These are phyloP conservation scores for Lomographa bimaculata DNA, from an alignment of 2,888 invertebrate species.

Conservation along the genomic window DNA sequence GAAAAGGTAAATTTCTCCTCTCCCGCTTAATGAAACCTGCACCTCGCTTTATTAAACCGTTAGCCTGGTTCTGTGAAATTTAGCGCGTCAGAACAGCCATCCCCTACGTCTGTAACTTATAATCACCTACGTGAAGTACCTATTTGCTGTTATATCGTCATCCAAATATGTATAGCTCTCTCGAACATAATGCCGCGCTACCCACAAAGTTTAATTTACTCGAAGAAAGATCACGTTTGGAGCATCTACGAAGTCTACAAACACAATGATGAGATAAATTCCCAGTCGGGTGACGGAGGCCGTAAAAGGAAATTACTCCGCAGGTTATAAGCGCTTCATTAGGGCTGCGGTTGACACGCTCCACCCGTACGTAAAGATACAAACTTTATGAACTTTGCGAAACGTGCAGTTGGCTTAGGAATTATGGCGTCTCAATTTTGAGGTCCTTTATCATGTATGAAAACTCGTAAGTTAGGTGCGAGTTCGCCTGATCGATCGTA, in stretches of 20 bases:
- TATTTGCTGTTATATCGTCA: background rate
- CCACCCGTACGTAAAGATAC: constrained; percentile 11
- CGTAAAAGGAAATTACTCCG: constrained; percentile 47
- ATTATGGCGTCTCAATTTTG: too few species aligned
- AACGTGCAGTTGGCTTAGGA: constrained; percentile 1
- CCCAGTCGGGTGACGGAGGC: constrained; percentile 43
- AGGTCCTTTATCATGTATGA: too few species aligned
- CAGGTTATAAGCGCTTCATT: constrained; percentile 52
- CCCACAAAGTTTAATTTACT: constrained; percentile 55
- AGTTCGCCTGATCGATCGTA: too few species aligned
- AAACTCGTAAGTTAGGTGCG: too few species aligned
- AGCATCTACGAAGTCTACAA: constrained; percentile 31
- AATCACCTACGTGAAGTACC: background rate
- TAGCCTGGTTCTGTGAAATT: constrained; percentile 22
- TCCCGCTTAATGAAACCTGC: constrained; percentile 22
- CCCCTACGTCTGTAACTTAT: constrained; percentile 6
- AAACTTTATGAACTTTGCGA: constrained; percentile 7
- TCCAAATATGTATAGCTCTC: background rate
- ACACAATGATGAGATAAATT: constrained; percentile 54
- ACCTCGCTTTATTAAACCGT: constrained; percentile 26
- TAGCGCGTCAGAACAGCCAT: constrained; percentile 15
- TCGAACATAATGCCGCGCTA: constrained; percentile 33
- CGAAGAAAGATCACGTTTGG: constrained; percentile 44
- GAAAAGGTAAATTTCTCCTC: constrained; percentile 3
- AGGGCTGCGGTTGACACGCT: constrained; percentile 37